These are phyloP conservation scores for Reinhardtius hippoglossoides DNA, from an alignment of 2,113 vertebrate genomes.

Conservation along the genomic window DNA sequence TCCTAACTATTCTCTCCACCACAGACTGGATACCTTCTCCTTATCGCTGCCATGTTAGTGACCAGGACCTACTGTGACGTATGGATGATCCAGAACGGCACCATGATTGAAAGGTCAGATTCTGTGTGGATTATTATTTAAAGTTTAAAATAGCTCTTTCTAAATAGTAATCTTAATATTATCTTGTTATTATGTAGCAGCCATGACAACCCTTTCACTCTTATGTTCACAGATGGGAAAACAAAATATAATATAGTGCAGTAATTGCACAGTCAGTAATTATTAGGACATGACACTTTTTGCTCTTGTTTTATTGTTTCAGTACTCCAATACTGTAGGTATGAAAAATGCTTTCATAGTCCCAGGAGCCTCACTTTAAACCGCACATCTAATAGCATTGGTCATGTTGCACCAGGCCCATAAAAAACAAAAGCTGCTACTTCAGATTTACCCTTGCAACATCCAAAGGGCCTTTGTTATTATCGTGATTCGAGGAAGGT, in stretches of 20 bases:
- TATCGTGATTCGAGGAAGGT: too few relatives aligned
- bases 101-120: constrained; percentile 96
- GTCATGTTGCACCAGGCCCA: too few relatives aligned
- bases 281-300: too few relatives aligned
- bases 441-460: too few relatives aligned
- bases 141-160: background rate
- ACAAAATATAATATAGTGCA: background rate
- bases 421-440: too few relatives aligned
- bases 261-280: background rate
- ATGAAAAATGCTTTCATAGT: too few relatives aligned
- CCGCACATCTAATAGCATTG: too few relatives aligned
- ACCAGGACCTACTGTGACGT: constrained; percentile 97
- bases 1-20: constrained; percentile 39
- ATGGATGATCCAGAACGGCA: constrained; percentile 99
- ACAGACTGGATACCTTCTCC: constrained; percentile 92
- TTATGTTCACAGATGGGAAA: background rate
- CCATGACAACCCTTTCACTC: background rate
- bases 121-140: background rate
- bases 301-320: too few relatives aligned
- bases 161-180: background rate
- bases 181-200: background rate
- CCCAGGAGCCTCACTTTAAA: too few relatives aligned
- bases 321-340: too few relatives aligned
- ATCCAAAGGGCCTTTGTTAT: too few relatives aligned
- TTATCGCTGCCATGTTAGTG: constrained; percentile 94